These are phyloP conservation scores for Neosilurus mollespiculum DNA, from an alignment of 2,797 vertebrate species.

Conservation along the genomic window DNA sequence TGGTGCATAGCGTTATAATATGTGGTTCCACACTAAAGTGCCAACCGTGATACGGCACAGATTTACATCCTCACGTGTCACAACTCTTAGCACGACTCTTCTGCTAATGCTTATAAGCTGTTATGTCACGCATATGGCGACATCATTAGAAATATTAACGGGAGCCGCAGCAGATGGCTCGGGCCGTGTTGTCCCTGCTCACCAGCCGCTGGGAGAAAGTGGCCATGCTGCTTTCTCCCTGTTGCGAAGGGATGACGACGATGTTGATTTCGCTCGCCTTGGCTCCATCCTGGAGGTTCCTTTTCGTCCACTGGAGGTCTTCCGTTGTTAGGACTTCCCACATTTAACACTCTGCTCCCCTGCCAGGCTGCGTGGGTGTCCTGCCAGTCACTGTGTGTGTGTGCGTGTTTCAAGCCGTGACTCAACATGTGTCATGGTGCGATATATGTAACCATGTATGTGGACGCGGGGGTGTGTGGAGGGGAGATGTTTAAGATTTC, in stretches of 20 bases:
- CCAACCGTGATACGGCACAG: slow-evolving; percentile 17
- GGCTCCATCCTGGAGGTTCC: slow-evolving; percentile 40
- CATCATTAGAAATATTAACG: slow-evolving; percentile 49
- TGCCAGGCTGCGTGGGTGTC: slow-evolving; percentile 49
- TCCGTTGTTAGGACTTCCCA: slow-evolving; percentile 51
- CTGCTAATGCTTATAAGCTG: slow-evolving; percentile 48
- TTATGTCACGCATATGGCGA: slow-evolving; percentile 50
- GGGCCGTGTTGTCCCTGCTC: slow-evolving; percentile 42
- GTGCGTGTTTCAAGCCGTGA: slow-evolving; percentile 46
- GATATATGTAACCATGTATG: slow-evolving; percentile 44
- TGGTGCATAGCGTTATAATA: slow-evolving; percentile 17
- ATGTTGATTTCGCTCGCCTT: slow-evolving; percentile 37
- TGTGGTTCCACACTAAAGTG: neutral
- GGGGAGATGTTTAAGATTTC: slow-evolving; percentile 30
- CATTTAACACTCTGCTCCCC: slow-evolving; percentile 51
- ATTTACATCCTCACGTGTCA: slow-evolving; percentile 34
- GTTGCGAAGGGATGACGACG: slow-evolving; percentile 28
- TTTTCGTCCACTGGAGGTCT: slow-evolving; percentile 44
- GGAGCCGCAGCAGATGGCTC: slow-evolving; percentile 44
- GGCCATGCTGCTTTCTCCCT: slow-evolving; percentile 26
- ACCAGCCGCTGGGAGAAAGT: slow-evolving; percentile 42
- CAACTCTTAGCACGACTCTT: slow-evolving; percentile 36
- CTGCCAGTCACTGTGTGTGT: slow-evolving; percentile 43
- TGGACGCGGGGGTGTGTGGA: slow-evolving; percentile 44
- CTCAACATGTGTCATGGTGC: slow-evolving; percentile 53